Percentiles rank a stretch among this genome's conserved stretches.
phyloP scores from a whole-genome alignment of 2,797 vertebrate species.

The Cryptoblepharus egeriae region DNA sequence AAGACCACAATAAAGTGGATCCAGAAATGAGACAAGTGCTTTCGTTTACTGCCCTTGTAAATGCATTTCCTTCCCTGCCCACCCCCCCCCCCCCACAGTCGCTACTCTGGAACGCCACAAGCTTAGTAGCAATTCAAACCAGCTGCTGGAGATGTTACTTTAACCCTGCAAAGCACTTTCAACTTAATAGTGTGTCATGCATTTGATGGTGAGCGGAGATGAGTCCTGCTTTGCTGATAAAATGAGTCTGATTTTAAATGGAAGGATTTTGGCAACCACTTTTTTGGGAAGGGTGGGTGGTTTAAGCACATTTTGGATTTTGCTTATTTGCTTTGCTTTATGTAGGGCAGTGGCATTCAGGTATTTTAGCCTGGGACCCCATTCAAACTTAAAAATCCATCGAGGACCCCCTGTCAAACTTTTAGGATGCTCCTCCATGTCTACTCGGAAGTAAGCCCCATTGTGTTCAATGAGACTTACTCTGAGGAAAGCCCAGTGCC shows the following conservation, averaged over 20 bases:
- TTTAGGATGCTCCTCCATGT: too few relatives aligned
- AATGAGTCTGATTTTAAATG: neutral
- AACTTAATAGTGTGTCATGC: constrained; percentile 60
- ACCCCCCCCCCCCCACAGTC: neutral
- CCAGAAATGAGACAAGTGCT: constrained; percentile 71
- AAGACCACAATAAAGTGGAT: constrained; percentile 75
- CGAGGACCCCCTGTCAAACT: too few relatives aligned
- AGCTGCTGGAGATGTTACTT: constrained; percentile 69
- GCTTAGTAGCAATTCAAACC: constrained; percentile 71
- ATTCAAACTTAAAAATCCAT: too few relatives aligned
- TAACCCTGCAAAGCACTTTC: constrained; percentile 46
- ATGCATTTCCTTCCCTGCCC: constrained; percentile 64
- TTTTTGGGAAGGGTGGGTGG: too few relatives aligned
- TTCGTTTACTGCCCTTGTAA: constrained; percentile 72
- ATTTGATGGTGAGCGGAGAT: constrained; percentile 47
- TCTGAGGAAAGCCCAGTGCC: too few relatives aligned
- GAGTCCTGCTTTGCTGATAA: constrained; percentile 31
- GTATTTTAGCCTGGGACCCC: too few relatives aligned
- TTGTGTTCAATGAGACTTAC: too few relatives aligned
- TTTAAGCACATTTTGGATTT: neutral
- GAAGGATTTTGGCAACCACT: neutral
- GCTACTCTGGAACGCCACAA: constrained; percentile 48
- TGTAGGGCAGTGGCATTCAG: too few relatives aligned
- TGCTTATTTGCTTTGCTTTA: too few relatives aligned
- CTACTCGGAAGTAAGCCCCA: too few relatives aligned